Conservation (phyloP, 1,140 invertebrate genomes). For the Pristionchus pacificus region DNA sequence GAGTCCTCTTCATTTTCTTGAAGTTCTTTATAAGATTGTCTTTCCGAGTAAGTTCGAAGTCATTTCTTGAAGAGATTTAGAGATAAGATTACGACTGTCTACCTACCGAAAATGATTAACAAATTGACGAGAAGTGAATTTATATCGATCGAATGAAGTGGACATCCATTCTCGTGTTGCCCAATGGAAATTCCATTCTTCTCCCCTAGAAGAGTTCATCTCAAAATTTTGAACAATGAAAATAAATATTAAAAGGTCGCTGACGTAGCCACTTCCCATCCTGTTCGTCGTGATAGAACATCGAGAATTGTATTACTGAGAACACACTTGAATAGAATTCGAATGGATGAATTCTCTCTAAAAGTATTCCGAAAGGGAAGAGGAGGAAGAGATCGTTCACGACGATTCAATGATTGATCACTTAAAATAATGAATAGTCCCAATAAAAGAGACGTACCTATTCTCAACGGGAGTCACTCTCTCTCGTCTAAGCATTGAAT, state of each 20-base stretch:
- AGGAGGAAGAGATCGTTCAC: neutral
- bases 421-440: too few species aligned
- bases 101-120: conserved; percentile 61
- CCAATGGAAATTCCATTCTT: conserved; percentile 63
- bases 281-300: conserved; percentile 20
- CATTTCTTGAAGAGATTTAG: conserved; percentile 59
- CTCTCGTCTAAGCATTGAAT: too few species aligned
- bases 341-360: neutral
- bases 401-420: too few species aligned
- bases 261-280: conserved; percentile 31
- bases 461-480: too few species aligned
- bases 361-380: neutral
- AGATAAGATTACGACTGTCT: neutral
- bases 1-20: conserved; percentile 59
- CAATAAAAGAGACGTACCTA: too few species aligned
- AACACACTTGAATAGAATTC: conserved; percentile 27
- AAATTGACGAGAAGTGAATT: conserved; percentile 61
- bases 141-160: conserved; percentile 61
- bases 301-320: conserved; percentile 35
- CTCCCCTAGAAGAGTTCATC: conserved; percentile 51
- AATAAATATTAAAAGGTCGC: neutral
- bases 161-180: conserved; percentile 62
- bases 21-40: conserved; percentile 63
- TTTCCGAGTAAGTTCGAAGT: conserved; percentile 63
- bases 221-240: conserved; percentile 1